Evolutionary conservation across 2,797 vertebrate species (phyloP), one percentile per base, ranked within the genome.

Genomic region (Heliangelus exortis): DNA sequence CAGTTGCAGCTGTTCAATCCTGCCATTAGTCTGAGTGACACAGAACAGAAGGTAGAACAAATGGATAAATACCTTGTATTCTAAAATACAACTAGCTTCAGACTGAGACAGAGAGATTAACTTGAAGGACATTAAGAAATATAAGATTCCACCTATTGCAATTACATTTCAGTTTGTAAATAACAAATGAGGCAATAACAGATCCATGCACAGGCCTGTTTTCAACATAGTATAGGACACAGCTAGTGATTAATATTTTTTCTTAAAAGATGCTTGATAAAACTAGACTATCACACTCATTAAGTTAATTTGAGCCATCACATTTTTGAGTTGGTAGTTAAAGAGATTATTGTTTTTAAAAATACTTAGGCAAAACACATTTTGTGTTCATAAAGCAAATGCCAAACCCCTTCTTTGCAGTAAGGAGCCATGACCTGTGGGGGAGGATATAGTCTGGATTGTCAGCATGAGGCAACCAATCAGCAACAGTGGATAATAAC

Each of bases 11-110:
- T 75, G 72, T 78, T 74, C 33, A 74, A 72, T 88, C 48, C 75
- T 92, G 61, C 92, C 23, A 87, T 84, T 95, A 92, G 61, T 68
- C 58, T 92, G 69, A 84, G 84, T 94, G 85, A 94, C 1, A 9
- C 63, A 75, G 93, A 96, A 95, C 34, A 93, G 76, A 91, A 96
- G 55, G 29, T 92, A 91, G 55, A 92, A 89, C 12, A 91, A 95
- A 87, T 18, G 20, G 68, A 85, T 69, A 85, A 92, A 84, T 89
- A 77, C 14, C 88, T 95, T 79, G 25, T 63, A 74, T 71, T 93
- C 39, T 77, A 92, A 92, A 96, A 89, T 55, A 79, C 3, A 71
- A 87, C 45, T 57, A 63, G 84, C 29, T 67, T 62, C 62, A 72
- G 61, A 33, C 21, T 36, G 62, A 96, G 55, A 66, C 21, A 29